phyloP scores from a whole-genome alignment of 2,113 vertebrate species.

The Phyllostomus discolor region DNA sequence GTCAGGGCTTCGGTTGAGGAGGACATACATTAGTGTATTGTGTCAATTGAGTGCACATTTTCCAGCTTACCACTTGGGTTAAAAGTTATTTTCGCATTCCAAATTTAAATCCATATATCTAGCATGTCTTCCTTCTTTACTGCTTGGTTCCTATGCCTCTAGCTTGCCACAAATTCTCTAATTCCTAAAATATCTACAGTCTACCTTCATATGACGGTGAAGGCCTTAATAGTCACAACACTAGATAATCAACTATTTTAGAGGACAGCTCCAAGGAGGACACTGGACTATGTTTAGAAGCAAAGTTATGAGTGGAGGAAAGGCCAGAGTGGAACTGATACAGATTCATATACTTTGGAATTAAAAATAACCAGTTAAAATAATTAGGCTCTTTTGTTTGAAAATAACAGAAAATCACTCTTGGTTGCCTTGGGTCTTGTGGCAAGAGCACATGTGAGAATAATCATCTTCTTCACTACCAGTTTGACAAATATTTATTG shows the following conservation, averaged over 20 bases:
- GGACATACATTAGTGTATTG: not conserved
- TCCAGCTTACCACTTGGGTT: not conserved
- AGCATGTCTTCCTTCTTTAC: not conserved
- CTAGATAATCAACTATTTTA: not conserved
- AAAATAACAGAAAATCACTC: conserved; percentile 7
- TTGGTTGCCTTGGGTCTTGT: not conserved
- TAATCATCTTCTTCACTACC: not conserved
- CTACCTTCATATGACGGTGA: not conserved
- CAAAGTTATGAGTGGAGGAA: not conserved
- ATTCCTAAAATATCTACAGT: not conserved
- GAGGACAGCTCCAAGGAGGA: not conserved
- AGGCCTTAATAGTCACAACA: not conserved
- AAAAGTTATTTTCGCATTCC: not conserved
- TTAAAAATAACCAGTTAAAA: not conserved
- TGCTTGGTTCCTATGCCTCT: not conserved
- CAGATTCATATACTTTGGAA: not conserved
- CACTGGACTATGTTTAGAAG: not conserved
- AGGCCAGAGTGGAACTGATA: not conserved
- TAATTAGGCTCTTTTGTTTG: not conserved
- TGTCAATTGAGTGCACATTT: not conserved
- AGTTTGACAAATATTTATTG: not conserved
- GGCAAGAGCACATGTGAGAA: not conserved
- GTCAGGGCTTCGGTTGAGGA: not conserved
- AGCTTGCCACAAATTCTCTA: not conserved
- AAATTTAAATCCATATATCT: not conserved